A percentile compares a stretch with the other conserved stretches of the same genome.
Evolutionary conservation across 2,113 vertebrate genomes (phyloP).

Genomic region (Coptodon rendalli): DNA sequence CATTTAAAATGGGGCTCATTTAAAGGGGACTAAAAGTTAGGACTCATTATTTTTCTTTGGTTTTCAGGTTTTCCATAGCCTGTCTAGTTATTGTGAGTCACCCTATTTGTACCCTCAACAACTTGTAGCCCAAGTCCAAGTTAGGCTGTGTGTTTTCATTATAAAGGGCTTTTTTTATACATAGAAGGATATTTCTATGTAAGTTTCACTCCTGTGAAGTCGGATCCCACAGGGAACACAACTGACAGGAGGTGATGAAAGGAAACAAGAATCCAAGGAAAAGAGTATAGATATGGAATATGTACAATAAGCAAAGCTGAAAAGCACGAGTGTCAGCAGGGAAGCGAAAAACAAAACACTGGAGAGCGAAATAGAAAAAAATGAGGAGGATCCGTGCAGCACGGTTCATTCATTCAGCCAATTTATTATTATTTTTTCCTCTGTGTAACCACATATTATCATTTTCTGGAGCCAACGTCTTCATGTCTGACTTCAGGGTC

Average conservation of each 20-base stretch:
- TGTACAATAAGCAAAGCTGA: neutral
- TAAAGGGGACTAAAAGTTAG: constrained; percentile 8
- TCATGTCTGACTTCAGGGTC: neutral
- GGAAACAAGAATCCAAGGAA: neutral
- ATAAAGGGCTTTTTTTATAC: neutral
- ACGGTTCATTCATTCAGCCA: neutral
- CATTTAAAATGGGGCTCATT: neutral
- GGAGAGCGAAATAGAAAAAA: neutral
- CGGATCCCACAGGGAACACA: neutral
- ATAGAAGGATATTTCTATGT: neutral
- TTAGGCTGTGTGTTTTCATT: neutral
- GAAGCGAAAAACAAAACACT: neutral
- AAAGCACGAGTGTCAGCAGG: constrained; percentile 31
- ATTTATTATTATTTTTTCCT: neutral
- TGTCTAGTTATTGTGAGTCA: neutral
- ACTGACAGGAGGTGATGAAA: constrained; percentile 19
- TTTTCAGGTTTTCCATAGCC: neutral
- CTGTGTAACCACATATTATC: neutral
- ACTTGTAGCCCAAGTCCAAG: neutral
- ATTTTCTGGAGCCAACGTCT: neutral
- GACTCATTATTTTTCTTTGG: constrained; percentile 37
- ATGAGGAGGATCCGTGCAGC: neutral
- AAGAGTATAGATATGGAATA: constrained; percentile 23
- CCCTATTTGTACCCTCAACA: neutral
- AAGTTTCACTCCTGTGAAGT: constrained; percentile 14